Evolutionary conservation across 2,888 invertebrate genomes (phyloP).

Genomic region (Agrilus mali): DNA sequence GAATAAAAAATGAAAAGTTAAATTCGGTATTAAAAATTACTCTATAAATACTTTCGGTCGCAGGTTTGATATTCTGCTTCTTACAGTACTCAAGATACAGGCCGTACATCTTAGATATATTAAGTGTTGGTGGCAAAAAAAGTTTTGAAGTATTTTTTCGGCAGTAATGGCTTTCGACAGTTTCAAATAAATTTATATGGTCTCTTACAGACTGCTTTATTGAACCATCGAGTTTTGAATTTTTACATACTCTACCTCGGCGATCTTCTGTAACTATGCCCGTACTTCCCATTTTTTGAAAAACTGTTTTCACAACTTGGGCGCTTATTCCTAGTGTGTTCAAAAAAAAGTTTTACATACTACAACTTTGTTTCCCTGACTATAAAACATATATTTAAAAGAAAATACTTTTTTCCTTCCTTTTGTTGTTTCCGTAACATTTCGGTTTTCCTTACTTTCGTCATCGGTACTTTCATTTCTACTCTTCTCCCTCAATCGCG

Average conservation of each 20-base stretch:
- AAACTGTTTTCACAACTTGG: neutral
- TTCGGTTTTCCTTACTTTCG: too few species aligned
- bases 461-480: neutral
- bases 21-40: too few species aligned
- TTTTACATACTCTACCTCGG: constrained; percentile 12
- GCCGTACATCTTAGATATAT: constrained; percentile 10
- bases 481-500: neutral
- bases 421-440: too few species aligned
- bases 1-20: too few species aligned
- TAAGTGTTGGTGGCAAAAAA: constrained; percentile 8
- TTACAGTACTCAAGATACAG: constrained; percentile 8
- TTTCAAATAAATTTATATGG: constrained; percentile 12
- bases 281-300: neutral
- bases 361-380: neutral
- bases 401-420: too few species aligned
- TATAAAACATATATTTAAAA: too few species aligned
- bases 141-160: constrained; percentile 6
- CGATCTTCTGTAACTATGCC: constrained; percentile 7
- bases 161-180: constrained; percentile 13
- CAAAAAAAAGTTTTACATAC: neutral
- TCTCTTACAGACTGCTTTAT: constrained; percentile 11
- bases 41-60: too few species aligned
- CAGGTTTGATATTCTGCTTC: constrained; percentile 8
- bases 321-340: neutral
- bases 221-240: constrained; percentile 10